Percentiles rank a stretch among this genome's conserved stretches.
Conservation (phyloP, 37 sponge, comb jelly and placozoan species). For the Bolinopsis microptera region DNA sequence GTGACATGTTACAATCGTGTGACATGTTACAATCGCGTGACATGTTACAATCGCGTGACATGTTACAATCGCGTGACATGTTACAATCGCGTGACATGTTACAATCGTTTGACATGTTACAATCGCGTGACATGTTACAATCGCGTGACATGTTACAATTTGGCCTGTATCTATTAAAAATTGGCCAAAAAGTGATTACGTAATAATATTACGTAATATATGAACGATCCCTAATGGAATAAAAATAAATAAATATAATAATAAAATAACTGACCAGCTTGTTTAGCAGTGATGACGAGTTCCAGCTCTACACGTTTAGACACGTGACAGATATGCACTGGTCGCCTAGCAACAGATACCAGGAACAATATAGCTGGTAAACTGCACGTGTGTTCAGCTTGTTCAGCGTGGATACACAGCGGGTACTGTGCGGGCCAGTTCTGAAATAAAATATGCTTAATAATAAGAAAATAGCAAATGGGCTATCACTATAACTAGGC, state of each 20-base stretch:
- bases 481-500: too few species aligned
- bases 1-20: too few species aligned
- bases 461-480: slow-evolving; percentile 69
- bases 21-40: too few species aligned
- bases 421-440: slow-evolving; percentile 80
- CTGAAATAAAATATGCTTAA: slow-evolving; percentile 67
- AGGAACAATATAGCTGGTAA: slow-evolving; percentile 72
- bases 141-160: too few species aligned
- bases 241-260: too few species aligned
- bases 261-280: slow-evolving; percentile 34
- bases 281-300: slow-evolving; percentile 1
- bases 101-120: too few species aligned
- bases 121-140: too few species aligned
- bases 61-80: too few species aligned
- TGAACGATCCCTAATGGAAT: not conserved
- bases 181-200: not conserved
- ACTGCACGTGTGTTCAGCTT: slow-evolving; percentile 61
- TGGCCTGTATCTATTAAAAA: too few species aligned
- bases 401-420: slow-evolving; percentile 93
- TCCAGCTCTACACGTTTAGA: slow-evolving; percentile 89
- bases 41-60: too few species aligned
- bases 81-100: too few species aligned
- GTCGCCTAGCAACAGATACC: slow-evolving; percentile 83
- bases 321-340: slow-evolving; percentile 95
- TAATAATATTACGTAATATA: too few species aligned